These are phyloP conservation scores for Dryadula phaetusa DNA, from an alignment of 2,888 invertebrate species.

Conservation along the genomic window DNA sequence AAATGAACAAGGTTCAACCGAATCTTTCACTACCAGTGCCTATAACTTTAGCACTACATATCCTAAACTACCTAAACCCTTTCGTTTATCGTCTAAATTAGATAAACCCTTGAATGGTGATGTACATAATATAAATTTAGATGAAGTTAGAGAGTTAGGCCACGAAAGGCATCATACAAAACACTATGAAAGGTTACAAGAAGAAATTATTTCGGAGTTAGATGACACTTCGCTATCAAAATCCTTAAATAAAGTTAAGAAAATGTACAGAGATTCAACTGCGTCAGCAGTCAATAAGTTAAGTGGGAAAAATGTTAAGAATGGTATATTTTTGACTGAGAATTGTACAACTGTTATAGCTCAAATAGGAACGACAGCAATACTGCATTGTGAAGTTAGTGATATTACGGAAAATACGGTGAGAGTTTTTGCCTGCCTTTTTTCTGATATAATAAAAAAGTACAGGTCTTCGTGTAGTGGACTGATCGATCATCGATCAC, in stretches of 20 bases:
- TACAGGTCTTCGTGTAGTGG: no score
- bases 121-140: slow-evolving; percentile 73
- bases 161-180: slow-evolving; percentile 63
- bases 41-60: slow-evolving; percentile 58
- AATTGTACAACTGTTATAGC: slow-evolving; percentile 86
- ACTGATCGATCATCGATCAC: no score
- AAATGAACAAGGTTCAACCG: slow-evolving; percentile 60
- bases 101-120: slow-evolving; percentile 66
- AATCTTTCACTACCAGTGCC: slow-evolving; percentile 61
- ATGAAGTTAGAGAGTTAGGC: slow-evolving; percentile 59
- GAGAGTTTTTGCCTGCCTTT: slow-evolving; percentile 54
- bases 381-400: slow-evolving; percentile 86
- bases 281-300: slow-evolving; percentile 73
- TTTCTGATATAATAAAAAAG: no score
- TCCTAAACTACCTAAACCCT: slow-evolving; percentile 72
- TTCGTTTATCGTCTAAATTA: slow-evolving; percentile 65
- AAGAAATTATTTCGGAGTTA: slow-evolving; percentile 66
- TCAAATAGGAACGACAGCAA: slow-evolving; percentile 86
- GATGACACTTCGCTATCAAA: slow-evolving; percentile 67
- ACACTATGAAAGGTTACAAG: slow-evolving; percentile 58
- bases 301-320: slow-evolving; percentile 68
- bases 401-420: slow-evolving; percentile 87
- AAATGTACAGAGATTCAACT: slow-evolving; percentile 80
- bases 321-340: slow-evolving; percentile 84
- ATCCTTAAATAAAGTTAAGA: slow-evolving; percentile 75